phyloP scores from a whole-genome alignment of 2,113 vertebrate species.

The Rhizomys pruinosus region DNA sequence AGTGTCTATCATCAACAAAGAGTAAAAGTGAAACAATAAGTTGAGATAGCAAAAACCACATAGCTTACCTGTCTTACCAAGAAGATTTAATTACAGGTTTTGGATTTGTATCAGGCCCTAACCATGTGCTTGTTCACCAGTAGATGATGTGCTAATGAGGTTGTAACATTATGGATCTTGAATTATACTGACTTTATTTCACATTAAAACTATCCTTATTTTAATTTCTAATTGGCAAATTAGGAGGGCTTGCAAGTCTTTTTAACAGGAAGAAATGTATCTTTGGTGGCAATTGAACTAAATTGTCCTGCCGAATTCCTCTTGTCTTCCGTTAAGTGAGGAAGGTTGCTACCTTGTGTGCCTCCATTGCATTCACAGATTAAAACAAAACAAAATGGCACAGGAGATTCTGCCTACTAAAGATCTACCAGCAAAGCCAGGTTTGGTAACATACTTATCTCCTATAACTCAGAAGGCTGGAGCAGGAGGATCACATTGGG shows the following conservation, averaged over 20 bases:
- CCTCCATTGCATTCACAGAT: neutral
- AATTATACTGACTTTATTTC: slow-evolving; percentile 15
- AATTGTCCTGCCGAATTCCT: neutral
- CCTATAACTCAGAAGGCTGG: neutral
- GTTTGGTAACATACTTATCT: neutral
- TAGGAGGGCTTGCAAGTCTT: neutral
- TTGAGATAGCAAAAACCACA: slow-evolving; percentile 21
- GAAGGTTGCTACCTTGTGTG: neutral
- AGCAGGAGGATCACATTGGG: neutral
- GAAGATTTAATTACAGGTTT: slow-evolving; percentile 3
- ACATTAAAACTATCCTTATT: neutral
- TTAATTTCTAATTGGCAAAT: slow-evolving; percentile 35
- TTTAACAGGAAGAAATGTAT: slow-evolving; percentile 32
- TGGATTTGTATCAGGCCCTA: neutral
- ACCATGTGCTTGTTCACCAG: neutral
- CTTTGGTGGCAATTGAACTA: slow-evolving; percentile 4
- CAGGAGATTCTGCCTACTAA: neutral
- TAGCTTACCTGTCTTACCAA: neutral
- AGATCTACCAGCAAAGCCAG: neutral
- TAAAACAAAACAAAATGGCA: neutral
- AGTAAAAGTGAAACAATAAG: neutral
- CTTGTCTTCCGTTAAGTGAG: neutral
- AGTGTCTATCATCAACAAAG: neutral
- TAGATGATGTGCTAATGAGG: neutral
- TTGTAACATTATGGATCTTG: neutral